phyloP scores from a whole-genome alignment of 2,888 invertebrate species.

The Venustoraphidia nigricollis region DNA sequence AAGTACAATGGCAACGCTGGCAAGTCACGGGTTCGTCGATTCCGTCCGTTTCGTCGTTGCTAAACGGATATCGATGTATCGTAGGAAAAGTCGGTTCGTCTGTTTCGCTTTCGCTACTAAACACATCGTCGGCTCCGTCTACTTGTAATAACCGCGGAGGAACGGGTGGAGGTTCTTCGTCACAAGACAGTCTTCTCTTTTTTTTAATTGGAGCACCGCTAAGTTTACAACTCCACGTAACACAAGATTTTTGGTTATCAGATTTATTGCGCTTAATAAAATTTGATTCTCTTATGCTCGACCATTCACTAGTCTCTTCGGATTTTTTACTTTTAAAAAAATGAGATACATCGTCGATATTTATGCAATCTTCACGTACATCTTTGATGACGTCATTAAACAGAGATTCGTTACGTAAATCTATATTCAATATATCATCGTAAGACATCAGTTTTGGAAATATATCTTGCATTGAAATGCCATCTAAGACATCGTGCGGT shows the following conservation, averaged over 20 bases:
- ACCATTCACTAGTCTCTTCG: not conserved
- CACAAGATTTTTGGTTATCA: constrained; percentile 27
- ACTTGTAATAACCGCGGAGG: constrained; percentile 26
- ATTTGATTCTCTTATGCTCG: not conserved
- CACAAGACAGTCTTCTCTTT: constrained; percentile 37
- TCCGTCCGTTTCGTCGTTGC: constrained; percentile 22
- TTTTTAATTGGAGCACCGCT: constrained; percentile 51
- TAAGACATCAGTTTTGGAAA: constrained; percentile 56
- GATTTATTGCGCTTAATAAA: constrained; percentile 44
- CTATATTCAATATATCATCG: constrained; percentile 47
- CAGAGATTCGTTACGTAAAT: constrained; percentile 40
- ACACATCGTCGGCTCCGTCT: constrained; percentile 35
- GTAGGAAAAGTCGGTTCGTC: constrained; percentile 1
- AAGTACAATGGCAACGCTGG: constrained; percentile 74
- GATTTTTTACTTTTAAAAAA: not conserved
- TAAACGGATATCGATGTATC: not conserved
- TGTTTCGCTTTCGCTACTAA: constrained; percentile 21
- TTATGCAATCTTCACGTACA: not conserved
- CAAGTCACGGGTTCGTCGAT: constrained; percentile 69
- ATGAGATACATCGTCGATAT: not conserved
- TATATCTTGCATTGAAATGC: constrained; percentile 75
- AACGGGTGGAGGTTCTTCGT: constrained; percentile 12
- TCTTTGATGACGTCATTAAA: constrained; percentile 24
- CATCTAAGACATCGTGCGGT: constrained; percentile 67
- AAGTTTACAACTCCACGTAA: constrained; percentile 54